Conservation (phyloP, 2,113 vertebrate genomes). For the Peucedramus taeniatus region DNA sequence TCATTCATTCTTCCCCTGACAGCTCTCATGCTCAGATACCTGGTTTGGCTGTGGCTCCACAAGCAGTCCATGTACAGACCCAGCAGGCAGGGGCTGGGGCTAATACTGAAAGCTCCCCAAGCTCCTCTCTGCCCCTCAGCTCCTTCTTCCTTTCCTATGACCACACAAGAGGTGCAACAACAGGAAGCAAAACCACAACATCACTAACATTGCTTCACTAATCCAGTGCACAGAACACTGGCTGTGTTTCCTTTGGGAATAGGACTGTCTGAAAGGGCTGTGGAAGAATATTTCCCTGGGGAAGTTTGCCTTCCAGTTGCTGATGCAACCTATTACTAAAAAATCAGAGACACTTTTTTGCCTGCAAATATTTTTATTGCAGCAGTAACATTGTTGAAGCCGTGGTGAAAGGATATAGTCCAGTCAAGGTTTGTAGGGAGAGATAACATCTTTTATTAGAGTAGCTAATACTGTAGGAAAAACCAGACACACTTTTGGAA, state of each 20-base stretch:
- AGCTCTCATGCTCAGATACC: background rate
- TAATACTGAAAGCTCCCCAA: background rate
- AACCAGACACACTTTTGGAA: constrained; percentile 51
- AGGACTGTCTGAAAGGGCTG: background rate
- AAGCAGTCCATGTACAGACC: background rate
- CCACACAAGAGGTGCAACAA: background rate
- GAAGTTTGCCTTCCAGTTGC: background rate
- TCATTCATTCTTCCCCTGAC: background rate
- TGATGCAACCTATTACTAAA: background rate
- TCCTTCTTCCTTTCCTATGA: background rate
- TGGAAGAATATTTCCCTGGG: background rate
- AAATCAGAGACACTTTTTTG: background rate
- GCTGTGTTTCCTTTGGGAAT: background rate
- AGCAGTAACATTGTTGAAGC: background rate
- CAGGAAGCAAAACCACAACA: background rate
- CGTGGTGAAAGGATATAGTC: constrained; percentile 6
- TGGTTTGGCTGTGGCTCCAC: background rate
- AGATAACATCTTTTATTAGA: constrained; percentile 60
- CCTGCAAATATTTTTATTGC: constrained; percentile 11
- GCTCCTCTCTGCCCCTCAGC: background rate
- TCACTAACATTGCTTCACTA: background rate
- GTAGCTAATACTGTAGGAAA: constrained; percentile 34
- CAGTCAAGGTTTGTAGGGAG: constrained; percentile 35
- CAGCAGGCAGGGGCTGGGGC: background rate
- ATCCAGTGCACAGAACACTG: background rate